Percentiles rank a stretch among this genome's conserved stretches.
These are phyloP conservation scores for Tretioscincus oriximinensis DNA, from an alignment of 2,113 vertebrate genomes.

Conservation along the genomic window DNA sequence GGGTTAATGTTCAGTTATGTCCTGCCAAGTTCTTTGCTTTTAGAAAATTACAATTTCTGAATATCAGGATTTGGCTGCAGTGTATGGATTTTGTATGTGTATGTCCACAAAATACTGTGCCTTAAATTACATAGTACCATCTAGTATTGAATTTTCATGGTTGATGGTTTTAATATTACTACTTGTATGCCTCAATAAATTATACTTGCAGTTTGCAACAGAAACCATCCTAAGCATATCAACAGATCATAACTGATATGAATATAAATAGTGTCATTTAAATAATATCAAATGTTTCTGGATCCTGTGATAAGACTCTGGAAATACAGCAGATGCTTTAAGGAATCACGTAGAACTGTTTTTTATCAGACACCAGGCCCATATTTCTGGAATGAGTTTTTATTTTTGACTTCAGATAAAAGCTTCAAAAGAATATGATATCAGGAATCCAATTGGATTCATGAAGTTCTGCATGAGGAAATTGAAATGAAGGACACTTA, in stretches of 20 bases:
- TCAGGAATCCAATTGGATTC: not conserved
- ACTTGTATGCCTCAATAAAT: slow-evolving; percentile 70
- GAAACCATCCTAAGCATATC: slow-evolving; percentile 61
- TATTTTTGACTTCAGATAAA: not conserved
- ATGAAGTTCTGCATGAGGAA: slow-evolving; percentile 17
- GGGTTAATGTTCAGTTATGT: slow-evolving; percentile 26
- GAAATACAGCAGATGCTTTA: slow-evolving; percentile 41
- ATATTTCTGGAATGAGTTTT: slow-evolving; percentile 45
- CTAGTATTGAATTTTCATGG: slow-evolving; percentile 67
- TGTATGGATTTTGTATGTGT: slow-evolving; percentile 55
- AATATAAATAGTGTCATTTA: slow-evolving; percentile 67
- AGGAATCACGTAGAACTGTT: slow-evolving; percentile 39
- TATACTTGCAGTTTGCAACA: slow-evolving; percentile 64
- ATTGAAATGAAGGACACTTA: not conserved
- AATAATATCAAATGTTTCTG: slow-evolving; percentile 57
- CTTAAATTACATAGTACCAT: slow-evolving; percentile 62
- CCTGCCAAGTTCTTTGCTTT: slow-evolving; percentile 33
- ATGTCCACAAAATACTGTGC: slow-evolving; percentile 59
- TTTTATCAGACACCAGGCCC: slow-evolving; percentile 49
- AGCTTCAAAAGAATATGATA: not conserved
- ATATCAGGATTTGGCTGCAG: slow-evolving; percentile 46
- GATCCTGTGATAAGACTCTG: slow-evolving; percentile 49
- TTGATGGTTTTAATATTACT: slow-evolving; percentile 70
- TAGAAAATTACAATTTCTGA: slow-evolving; percentile 56
- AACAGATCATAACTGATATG: slow-evolving; percentile 64